These are phyloP conservation scores for Microtus oregoni DNA, from an alignment of 2,113 vertebrate species.

Conservation along the genomic window DNA sequence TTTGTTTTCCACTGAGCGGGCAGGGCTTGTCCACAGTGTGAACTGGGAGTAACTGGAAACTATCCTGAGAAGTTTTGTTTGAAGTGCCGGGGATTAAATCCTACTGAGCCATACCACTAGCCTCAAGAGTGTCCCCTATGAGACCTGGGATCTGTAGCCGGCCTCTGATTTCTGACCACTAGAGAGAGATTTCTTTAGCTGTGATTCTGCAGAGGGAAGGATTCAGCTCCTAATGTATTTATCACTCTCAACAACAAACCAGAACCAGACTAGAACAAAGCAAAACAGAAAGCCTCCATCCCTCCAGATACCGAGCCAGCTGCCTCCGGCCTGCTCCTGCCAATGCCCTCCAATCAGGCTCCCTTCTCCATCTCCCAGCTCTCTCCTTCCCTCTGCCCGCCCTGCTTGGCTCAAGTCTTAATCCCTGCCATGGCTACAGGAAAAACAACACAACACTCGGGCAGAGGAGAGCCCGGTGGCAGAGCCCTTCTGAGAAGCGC, in stretches of 20 bases:
- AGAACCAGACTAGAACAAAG: constrained; percentile 50
- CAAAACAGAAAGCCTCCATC: constrained; percentile 24
- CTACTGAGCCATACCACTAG: background rate
- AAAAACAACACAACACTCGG: constrained; percentile 87
- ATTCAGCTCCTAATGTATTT: background rate
- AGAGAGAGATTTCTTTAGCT: background rate
- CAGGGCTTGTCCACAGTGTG: background rate
- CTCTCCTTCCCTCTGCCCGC: constrained; percentile 70
- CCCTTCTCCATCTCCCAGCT: constrained; percentile 50
- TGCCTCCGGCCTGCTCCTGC: background rate
- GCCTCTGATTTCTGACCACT: background rate
- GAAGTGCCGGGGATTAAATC: background rate
- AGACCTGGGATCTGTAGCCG: background rate
- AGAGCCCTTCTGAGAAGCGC: constrained; percentile 82
- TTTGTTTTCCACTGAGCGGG: background rate
- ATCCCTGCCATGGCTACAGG: constrained; percentile 88
- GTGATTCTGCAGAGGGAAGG: background rate
- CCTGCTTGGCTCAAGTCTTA: constrained; percentile 82
- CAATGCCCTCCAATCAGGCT: constrained; percentile 53
- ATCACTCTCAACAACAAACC: constrained; percentile 14
- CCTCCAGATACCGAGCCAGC: background rate
- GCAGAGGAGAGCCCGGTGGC: constrained; percentile 78
- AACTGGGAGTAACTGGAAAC: background rate
- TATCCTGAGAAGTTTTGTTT: background rate
- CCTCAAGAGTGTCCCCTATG: background rate